Evolutionary conservation across 2,113 vertebrate species (phyloP).

Genomic region (Carassius carassius): DNA sequence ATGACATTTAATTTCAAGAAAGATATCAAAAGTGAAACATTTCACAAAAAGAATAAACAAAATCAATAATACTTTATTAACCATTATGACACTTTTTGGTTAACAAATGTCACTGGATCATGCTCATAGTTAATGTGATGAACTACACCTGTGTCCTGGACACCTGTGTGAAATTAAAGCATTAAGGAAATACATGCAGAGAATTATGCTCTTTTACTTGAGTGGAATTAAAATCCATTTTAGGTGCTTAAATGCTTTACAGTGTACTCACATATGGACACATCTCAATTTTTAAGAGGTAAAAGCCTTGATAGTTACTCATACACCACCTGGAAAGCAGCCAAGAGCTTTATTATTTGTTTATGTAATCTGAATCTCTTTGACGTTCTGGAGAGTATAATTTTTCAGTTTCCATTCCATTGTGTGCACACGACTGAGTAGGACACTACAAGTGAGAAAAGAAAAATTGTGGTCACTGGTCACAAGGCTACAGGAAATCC

Average conservation of each 20-base stretch:
- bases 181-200: not conserved
- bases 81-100: not conserved
- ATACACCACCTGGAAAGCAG: not conserved
- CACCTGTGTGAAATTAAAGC: too few species aligned
- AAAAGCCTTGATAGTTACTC: not conserved
- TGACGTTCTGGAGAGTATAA: not conserved
- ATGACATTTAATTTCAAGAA: not conserved
- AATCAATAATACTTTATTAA: not conserved
- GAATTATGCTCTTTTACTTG: not conserved
- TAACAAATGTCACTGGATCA: not conserved
- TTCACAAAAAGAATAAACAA: not conserved
- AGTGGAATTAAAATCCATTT: not conserved
- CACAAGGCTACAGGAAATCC: conserved; percentile 69
- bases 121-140: not conserved
- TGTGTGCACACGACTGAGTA: conserved; percentile 56
- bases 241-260: not conserved
- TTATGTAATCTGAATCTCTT: not conserved
- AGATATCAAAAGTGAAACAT: not conserved
- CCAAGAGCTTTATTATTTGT: not conserved
- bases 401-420: conserved; percentile 52
- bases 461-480: conserved; percentile 64
- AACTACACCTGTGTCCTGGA: not conserved
- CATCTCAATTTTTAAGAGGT: not conserved
- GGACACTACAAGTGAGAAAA: not conserved
- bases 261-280: too few species aligned